phyloP scores from a whole-genome alignment of 2,888 invertebrate species.

The Coelinius sp. region DNA sequence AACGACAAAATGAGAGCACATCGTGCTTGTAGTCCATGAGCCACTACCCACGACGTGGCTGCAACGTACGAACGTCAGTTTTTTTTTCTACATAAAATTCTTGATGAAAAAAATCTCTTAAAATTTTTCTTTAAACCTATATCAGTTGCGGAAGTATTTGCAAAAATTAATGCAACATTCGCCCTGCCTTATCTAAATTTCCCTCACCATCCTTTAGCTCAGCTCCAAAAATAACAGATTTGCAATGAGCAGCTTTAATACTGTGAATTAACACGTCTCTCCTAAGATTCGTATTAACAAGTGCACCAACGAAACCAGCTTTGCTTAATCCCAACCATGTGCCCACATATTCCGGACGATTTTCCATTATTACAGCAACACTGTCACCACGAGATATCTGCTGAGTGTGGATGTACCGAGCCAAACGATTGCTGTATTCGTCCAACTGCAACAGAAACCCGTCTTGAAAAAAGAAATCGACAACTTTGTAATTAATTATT shows the following conservation, averaged over 20 bases:
- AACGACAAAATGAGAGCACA: no score
- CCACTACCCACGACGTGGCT: no score
- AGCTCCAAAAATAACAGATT: conserved; percentile 83
- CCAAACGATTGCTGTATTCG: conserved; percentile 76
- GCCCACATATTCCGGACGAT: conserved; percentile 88
- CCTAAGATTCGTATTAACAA: conserved; percentile 92
- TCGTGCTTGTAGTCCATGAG: no score
- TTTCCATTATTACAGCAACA: conserved; percentile 91
- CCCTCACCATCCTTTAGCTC: conserved; percentile 71
- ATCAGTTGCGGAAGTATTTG: no score
- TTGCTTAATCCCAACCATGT: conserved; percentile 94
- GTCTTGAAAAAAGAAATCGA: background rate
- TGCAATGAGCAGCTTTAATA: conserved; percentile 83
- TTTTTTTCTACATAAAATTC: no score
- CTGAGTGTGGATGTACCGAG: conserved; percentile 75
- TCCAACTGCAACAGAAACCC: conserved; percentile 78
- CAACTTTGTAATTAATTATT: no score
- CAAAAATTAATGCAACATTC: background rate
- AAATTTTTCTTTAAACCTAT: no score
- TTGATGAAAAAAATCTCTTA: no score
- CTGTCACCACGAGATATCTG: conserved; percentile 80
- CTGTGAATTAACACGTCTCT: conserved; percentile 87
- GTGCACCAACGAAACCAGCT: conserved; percentile 85
- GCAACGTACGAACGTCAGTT: no score
- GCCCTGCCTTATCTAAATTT: background rate